Percentiles rank a stretch among this genome's conserved stretches.
Conservation (phyloP, 2,888 invertebrate species). For the Lasioglossum morio region DNA sequence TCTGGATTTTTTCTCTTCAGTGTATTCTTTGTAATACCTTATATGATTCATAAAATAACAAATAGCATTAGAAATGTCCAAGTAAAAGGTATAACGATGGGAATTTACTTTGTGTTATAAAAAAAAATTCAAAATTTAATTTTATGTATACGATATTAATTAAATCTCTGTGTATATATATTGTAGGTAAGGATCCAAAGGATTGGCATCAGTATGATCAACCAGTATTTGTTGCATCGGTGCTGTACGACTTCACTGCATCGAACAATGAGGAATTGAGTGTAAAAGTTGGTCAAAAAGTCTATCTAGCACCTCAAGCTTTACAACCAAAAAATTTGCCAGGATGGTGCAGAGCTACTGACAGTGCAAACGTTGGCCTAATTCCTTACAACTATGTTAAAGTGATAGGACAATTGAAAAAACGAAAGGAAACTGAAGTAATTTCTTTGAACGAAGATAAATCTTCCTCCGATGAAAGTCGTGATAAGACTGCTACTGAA, state of each 20-base stretch:
- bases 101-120: not conserved
- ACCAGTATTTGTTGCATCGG: constrained; percentile 88
- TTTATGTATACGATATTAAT: not conserved
- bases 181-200: constrained; percentile 88
- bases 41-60: constrained; percentile 86
- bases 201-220: constrained; percentile 87
- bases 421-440: constrained; percentile 67
- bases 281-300: constrained; percentile 90
- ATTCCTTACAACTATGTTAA: constrained; percentile 80
- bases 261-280: constrained; percentile 91
- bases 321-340: constrained; percentile 89
- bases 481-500: not conserved
- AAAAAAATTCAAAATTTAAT: not conserved
- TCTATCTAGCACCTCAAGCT: constrained; percentile 93
- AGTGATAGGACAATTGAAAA: constrained; percentile 79
- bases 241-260: constrained; percentile 91
- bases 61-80: constrained; percentile 70
- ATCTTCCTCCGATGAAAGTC: constrained; percentile 6
- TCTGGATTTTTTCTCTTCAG: constrained; percentile 84
- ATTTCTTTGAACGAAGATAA: constrained; percentile 4
- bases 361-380: constrained; percentile 78
- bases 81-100: constrained; percentile 70
- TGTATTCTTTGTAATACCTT: constrained; percentile 95
- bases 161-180: not conserved
- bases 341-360: constrained; percentile 82